Evolutionary conservation across 2,888 invertebrate species (phyloP), one percentile per base, ranked within the genome.

Genomic region (Drosophila anomelani): DNA sequence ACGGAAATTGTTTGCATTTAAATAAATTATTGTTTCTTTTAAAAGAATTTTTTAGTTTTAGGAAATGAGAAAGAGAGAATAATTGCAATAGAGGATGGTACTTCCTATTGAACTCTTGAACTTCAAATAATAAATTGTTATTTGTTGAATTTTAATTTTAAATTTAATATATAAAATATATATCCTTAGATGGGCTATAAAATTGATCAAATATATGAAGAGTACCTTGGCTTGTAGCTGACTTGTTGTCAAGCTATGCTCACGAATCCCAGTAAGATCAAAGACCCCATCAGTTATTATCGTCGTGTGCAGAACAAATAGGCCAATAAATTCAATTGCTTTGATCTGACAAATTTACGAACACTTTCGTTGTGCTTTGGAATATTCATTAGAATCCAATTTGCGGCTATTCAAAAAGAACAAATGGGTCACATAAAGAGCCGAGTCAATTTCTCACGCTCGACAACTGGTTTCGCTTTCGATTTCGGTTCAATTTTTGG

Each of bases 391-490:
- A 75, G 69, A 55, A 69, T 75, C 57, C 61, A 66, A 82, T 77
- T 84, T 73, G 83, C 29, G 44, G 17, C 49, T 67, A 72, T 77
- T 87, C 60, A 85, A 66, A 66, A 49, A 43, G 71, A 67, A 81
- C 55, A 89, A 89, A 85, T 87, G 79, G 79, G 75, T 85, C 85
- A 72, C 64, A 72, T 66, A 43, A 68, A 73, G 63, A 70, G 58
- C 39, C 49, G 32, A 69, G 53, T 64, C 57, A 44, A 72, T 75
- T 85, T 86, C 90, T 86, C 85, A 86, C 85, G 90, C 69, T 81
- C 55, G 55, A 17, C 44, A 82, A 82, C 88, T 38, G 86, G 89
- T 88, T 89, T 70, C 36, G 56, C 43, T 38, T 62, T 58, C 38
- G 51, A 39, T 47, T 46, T 54, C 32, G 10, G 10, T 32, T 26